These are phyloP conservation scores for Alligator sinensis DNA, from an alignment of 2,113 vertebrate genomes.

Conservation along the genomic window DNA sequence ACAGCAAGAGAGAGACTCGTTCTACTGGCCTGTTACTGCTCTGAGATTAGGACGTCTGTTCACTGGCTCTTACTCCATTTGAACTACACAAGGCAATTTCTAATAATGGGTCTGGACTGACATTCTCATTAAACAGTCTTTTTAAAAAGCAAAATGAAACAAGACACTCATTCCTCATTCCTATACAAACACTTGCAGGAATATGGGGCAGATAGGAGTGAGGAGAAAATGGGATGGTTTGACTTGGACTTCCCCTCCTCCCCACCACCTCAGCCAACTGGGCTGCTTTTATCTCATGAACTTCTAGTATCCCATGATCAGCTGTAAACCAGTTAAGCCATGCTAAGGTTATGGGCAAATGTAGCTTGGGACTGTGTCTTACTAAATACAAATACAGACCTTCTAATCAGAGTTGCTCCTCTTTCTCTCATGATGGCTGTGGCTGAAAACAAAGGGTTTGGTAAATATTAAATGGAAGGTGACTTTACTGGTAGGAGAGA, in stretches of 20 bases:
- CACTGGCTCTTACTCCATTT: neutral
- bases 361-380: neutral
- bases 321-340: neutral
- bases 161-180: neutral
- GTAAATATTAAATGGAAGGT: neutral
- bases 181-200: neutral
- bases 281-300: neutral
- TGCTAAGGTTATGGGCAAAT: neutral
- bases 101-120: neutral
- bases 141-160: neutral
- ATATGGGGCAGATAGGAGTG: neutral
- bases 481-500: no score
- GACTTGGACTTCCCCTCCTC: no score
- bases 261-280: no score
- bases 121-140: neutral
- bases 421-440: neutral
- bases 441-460: neutral
- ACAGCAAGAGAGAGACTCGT: fast-evolving
- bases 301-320: neutral
- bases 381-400: neutral
- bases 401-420: neutral
- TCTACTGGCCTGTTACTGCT: no score
- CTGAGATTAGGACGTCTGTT: neutral
- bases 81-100: neutral
- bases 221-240: neutral